Percentiles rank a stretch among this genome's conserved stretches.
Conservation (phyloP, 2,113 vertebrate species). For the Rhizomys pruinosus region DNA sequence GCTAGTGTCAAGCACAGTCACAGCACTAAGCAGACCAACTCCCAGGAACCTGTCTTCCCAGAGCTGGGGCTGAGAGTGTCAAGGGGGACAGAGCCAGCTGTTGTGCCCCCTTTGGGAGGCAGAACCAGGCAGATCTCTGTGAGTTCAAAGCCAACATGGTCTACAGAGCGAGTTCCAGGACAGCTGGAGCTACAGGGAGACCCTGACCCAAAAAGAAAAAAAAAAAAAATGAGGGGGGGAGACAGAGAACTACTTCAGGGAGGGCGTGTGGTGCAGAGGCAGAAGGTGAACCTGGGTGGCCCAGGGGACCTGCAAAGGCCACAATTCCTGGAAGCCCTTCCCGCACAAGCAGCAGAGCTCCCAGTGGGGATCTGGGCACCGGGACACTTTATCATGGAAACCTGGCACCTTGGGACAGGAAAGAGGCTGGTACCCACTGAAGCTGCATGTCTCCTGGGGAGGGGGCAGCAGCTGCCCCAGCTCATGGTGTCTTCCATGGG, state of each 20-base stretch:
- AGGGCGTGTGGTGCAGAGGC: no score
- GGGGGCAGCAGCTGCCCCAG: neutral
- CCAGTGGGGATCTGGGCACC: no score
- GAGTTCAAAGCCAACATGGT: no score
- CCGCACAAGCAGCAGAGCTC: no score
- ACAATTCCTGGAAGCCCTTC: neutral
- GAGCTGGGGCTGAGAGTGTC: no score
- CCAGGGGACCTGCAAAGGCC: constrained; percentile 76
- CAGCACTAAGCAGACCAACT: neutral
- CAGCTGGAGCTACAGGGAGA: no score
- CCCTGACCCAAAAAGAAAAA: no score
- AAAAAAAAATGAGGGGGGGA: no score
- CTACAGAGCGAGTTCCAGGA: no score
- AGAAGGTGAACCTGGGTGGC: neutral
- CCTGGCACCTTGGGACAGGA: neutral
- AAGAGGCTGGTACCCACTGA: neutral
- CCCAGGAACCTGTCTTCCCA: neutral
- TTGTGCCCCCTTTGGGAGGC: no score
- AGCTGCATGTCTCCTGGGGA: neutral
- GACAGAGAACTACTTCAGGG: neutral
- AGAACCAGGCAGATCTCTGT: no score
- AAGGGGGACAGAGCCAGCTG: no score
- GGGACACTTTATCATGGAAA: constrained; percentile 16
- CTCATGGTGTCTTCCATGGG: neutral
- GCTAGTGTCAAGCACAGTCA: neutral